Percentiles rank a stretch among this genome's conserved stretches.
Evolutionary conservation across 2,113 vertebrate species (phyloP).

Genomic region (Thunnus maccoyii): DNA sequence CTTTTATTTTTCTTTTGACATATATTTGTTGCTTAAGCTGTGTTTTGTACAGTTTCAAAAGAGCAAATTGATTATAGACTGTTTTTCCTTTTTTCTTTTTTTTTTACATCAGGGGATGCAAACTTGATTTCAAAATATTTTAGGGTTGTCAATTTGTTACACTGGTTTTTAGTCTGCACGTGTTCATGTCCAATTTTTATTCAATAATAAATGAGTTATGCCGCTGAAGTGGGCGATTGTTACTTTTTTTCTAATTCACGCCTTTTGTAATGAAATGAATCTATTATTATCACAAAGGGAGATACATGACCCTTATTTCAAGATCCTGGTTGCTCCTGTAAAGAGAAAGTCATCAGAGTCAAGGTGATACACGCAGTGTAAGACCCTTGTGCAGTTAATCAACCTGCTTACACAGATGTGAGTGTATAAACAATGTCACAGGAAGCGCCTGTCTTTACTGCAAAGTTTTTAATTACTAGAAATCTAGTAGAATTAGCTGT

Average conservation of each 20-base stretch:
- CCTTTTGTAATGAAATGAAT: neutral
- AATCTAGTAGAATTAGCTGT: too few relatives aligned
- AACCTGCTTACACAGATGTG: too few relatives aligned
- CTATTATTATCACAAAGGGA: too few relatives aligned
- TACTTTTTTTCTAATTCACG: neutral
- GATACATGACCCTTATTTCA: too few relatives aligned
- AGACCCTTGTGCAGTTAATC: too few relatives aligned
- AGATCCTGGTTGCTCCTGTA: too few relatives aligned
- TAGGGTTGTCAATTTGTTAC: conserved; percentile 91
- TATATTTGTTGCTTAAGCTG: conserved; percentile 84
- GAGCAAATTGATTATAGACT: conserved; percentile 83
- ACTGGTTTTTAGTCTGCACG: conserved; percentile 99
- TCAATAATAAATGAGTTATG: conserved; percentile 84
- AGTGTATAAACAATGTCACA: too few relatives aligned
- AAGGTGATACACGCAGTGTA: too few relatives aligned
- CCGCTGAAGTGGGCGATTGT: conserved; percentile 35
- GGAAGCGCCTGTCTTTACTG: too few relatives aligned
- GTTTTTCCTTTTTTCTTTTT: conserved; percentile 89
- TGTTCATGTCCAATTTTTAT: conserved; percentile 95
- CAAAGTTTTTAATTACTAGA: too few relatives aligned
- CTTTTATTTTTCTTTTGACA: conserved; percentile 55
- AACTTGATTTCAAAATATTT: conserved; percentile 90
- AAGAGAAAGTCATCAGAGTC: too few relatives aligned
- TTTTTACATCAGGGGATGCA: conserved; percentile 91
- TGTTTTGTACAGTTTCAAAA: conserved; percentile 87